phyloP scores from a whole-genome alignment of 2,797 vertebrate species.

The Tangara arthus region DNA sequence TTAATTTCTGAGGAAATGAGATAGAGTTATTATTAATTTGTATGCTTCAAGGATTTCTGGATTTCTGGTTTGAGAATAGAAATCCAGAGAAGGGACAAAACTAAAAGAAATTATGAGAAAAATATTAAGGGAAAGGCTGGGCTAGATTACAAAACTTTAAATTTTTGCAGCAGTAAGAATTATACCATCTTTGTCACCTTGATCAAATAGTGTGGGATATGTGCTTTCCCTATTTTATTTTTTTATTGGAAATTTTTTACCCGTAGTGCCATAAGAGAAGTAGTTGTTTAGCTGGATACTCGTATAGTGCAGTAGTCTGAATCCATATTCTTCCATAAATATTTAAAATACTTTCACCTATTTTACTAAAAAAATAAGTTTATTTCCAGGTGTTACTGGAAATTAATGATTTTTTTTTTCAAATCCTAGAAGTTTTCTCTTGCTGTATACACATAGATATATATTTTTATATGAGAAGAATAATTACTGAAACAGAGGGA shows the following conservation, averaged over 20 bases:
- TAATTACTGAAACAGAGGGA: conserved; percentile 75
- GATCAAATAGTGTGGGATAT: neutral
- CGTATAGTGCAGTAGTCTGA: neutral
- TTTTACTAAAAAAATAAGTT: neutral
- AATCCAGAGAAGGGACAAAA: neutral
- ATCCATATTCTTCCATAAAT: neutral
- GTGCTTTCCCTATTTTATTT: neutral
- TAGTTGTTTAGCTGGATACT: neutral
- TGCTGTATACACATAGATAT: conserved; percentile 2
- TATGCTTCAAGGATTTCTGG: neutral
- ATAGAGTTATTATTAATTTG: neutral
- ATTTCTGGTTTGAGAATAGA: neutral
- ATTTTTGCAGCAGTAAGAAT: neutral
- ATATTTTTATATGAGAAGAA: conserved; percentile 69
- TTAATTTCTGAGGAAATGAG: neutral
- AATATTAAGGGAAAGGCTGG: neutral
- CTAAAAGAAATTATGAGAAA: neutral
- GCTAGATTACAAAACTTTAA: neutral
- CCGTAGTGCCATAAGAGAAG: neutral
- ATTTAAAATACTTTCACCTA: neutral
- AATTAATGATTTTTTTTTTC: neutral
- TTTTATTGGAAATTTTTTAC: neutral
- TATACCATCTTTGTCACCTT: neutral
- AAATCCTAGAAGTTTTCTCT: conserved; percentile 4
- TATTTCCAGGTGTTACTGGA: neutral